Evolutionary conservation across 2,888 invertebrate genomes (phyloP), one percentile per base, ranked within the genome.

Genomic region (Epirrhoe alternata): DNA sequence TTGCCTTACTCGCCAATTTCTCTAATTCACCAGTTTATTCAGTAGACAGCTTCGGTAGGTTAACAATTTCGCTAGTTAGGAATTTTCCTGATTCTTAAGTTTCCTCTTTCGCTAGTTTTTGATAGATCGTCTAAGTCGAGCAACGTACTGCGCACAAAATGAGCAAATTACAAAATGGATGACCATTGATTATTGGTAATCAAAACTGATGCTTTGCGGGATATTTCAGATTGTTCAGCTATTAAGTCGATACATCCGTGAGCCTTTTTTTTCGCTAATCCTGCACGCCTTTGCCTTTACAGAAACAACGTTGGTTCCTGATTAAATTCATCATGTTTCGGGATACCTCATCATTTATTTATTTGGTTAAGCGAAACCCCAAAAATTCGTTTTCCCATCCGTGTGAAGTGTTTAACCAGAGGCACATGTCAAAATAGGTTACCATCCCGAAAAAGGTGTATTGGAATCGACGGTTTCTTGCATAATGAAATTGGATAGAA

Each of bases 341-440:
- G 10, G 38, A 42, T 42, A 42, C 38, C 12, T 42, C 38, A 12
- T 42, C 3, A 12, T 42, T 42, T 42, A 42, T 42, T 42, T 42
- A 42, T 42, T 42, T 12, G 38, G 12, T 12, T 42, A 42, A 5
- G 10, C 38, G 38, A 42, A 42, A 42, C 38, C 38, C 38, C 12
- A 42, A 24, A 24, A 24, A 42, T 12, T 12, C 38, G 8, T 42
- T 12, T 12, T 12, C 38, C 1, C 38, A 42, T 42, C 4, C 38
- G 4, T 42, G 38, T 12, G 38, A 42, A 42, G 12, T 16, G 16
- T 14, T 35, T 50, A 17, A 57, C 51, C 58, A 49, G 52, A 49
- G 35, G 62, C 55, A 64, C 61, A 55, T 56, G 68, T 61, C 68
- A 65, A 60, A 67, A 53, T 62, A 42, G 58, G 56, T 62, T 61